Evolutionary conservation across 2,888 invertebrate species (phyloP), one percentile per base, ranked within the genome.

Genomic region (Hofmannophila pseudospretella): DNA sequence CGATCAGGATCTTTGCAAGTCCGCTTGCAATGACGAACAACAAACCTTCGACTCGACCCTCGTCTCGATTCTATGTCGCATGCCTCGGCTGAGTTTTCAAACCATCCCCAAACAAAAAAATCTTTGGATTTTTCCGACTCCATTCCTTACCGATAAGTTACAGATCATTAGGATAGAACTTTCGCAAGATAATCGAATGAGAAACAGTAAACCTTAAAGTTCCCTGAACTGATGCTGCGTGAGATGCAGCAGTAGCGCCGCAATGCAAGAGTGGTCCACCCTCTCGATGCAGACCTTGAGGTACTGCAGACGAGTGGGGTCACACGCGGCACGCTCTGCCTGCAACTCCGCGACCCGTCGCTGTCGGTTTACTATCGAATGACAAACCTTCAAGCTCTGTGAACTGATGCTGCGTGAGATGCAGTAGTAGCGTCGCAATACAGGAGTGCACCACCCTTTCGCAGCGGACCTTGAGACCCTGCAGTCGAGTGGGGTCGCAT

Each of bases 171-270:
- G n/a, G n/a, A n/a, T n/a, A n/a, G n/a, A n/a, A n/a, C n/a, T n/a
- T n/a, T n/a, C n/a, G n/a, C n/a, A n/a, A n/a, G n/a, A n/a, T n/a
- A n/a, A n/a, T n/a, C n/a, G n/a, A n/a, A n/a, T n/a, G 14, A 36
- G n/a, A n/a, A n/a, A n/a, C n/a, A n/a, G n/a, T 36, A 10, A 73
- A 95, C 95, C 94, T 91, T 95, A 95, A 61, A 96, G 91, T 77
- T 95, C 94, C 61, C 91, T 93, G 74, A 95, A 96, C 67, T 95
- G 93, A 67, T 94, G 93, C 48, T 93, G 89, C 8, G 94, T 93
- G 46, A 96, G 88, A 70, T 94, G 93, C 36, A 95, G 88, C 38
- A 96, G 76, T 42, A 96, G 86, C 36, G 94, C 93, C 22, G 93
- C 93, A 56, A 95, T 94, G 71, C 95, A 96, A 54, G 94, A 93